Base-by-base conservation (phyloP, 2,888 invertebrate species). In the Corbicula japonica region DNA sequence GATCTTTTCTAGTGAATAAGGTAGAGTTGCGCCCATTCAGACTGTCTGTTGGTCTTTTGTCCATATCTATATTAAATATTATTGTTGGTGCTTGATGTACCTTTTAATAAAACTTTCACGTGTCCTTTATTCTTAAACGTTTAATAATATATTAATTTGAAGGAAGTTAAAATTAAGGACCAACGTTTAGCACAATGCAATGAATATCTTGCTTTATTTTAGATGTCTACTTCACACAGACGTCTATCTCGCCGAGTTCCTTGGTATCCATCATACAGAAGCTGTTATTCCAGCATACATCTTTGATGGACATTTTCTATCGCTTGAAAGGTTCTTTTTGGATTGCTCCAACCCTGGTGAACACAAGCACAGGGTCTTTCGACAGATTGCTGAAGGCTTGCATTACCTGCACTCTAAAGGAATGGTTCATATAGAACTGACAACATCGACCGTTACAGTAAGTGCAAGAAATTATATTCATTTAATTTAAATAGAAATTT, bases 371-470 rank as follows among this genome's bases (percentile, higher is more conserved):
- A 28, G 65, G 21, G 69, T 85, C 28, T 32, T 90, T 21, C 26
- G 65, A 6, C 79, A 85, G n/a, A 80, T 84, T 6, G 52, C 86
- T 0, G 30, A 66, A 0, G 91, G 88, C 1, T 30, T 91, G n/a
- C 81, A 88, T 8, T 90, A 87, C 65, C 77, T 91, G 1, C 91
- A 91, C 65, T 83, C 82, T 0, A 87, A 89, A 52, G 86, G 86
- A 12, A 78, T 91, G 34, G 90, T 91, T 3, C 92, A 91, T 58
- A 88, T 91, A 87, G 92, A 92, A 68, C 80, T 92, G 0, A 87
- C 87, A 1, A 76, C 83, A 10, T 85, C 90, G 38, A 91, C 90
- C 23, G 76, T 91, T 26, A 90, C 89, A 85, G 91, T 92, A 77
- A 84, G 85, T n/a, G n/a, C n/a, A n/a, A n/a, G n/a, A n/a, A n/a